Conservation (phyloP, 1,140 invertebrate genomes). For the Zaprionus camerounensis region DNA sequence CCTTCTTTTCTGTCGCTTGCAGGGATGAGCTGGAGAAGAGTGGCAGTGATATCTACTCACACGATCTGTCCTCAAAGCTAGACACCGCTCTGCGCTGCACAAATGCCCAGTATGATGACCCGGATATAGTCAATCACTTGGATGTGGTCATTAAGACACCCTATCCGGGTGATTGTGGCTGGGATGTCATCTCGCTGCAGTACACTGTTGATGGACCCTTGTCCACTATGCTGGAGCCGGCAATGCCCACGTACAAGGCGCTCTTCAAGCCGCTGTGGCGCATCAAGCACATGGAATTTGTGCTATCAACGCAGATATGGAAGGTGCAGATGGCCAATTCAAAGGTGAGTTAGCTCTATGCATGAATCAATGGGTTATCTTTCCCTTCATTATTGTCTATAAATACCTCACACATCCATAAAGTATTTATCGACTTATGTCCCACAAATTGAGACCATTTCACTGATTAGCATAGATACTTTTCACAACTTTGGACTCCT, state of each 20-base stretch:
- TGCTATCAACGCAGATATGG: conserved; percentile 92
- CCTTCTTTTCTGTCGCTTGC: conserved; percentile 41
- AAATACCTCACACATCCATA: not conserved
- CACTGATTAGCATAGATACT: not conserved
- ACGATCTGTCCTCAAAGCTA: conserved; percentile 94
- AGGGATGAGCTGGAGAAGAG: conserved; percentile 95
- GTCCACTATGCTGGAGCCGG: conserved; percentile 95
- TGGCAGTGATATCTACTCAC: conserved; percentile 93
- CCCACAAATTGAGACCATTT: not conserved
- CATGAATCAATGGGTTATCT: not conserved
- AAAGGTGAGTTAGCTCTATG: conserved; percentile 85
- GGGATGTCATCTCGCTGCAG: conserved; percentile 97
- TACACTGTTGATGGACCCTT: conserved; percentile 97
- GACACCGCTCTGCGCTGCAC: conserved; percentile 96
- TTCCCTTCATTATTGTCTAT: not conserved
- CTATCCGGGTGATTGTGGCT: conserved; percentile 93
- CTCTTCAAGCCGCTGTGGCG: conserved; percentile 97
- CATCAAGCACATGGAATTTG: conserved; percentile 96
- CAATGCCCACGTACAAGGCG: conserved; percentile 93
- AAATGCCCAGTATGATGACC: conserved; percentile 97
- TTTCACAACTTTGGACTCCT: conserved; percentile 5
- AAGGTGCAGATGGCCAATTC: conserved; percentile 93
- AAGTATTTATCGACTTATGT: not conserved
- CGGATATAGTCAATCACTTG: conserved; percentile 94
- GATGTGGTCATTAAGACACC: conserved; percentile 93